phyloP scores from a whole-genome alignment of 2,113 vertebrate genomes.

The Mobula hypostoma region DNA sequence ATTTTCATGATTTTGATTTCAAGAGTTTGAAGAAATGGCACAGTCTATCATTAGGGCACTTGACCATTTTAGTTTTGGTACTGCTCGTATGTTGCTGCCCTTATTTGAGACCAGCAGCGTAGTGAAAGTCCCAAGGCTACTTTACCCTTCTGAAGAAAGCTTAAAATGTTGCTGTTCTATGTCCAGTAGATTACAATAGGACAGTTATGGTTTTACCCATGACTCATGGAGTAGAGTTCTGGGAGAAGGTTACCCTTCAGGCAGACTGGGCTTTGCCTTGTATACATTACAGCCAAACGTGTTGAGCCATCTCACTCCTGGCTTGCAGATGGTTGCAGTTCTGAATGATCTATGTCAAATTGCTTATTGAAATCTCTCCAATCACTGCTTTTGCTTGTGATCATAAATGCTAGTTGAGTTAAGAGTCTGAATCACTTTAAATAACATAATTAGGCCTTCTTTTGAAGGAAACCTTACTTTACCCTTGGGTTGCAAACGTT shows the following conservation, averaged over 20 bases:
- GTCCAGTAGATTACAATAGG: not conserved
- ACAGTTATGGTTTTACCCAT: not conserved
- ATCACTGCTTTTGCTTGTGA: not conserved
- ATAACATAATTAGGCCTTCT: too few species aligned
- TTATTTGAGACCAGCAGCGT: not conserved
- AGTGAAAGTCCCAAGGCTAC: not conserved
- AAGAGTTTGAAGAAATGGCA: not conserved
- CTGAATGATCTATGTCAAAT: not conserved
- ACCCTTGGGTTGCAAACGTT: not conserved
- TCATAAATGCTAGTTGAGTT: not conserved
- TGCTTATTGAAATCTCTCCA: not conserved
- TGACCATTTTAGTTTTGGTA: not conserved
- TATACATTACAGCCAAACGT: not conserved
- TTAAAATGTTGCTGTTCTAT: not conserved
- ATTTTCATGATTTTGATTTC: not conserved
- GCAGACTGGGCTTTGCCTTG: not conserved
- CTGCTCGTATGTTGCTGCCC: not conserved
- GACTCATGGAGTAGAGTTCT: not conserved
- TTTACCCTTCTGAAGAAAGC: not conserved
- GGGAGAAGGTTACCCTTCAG: not conserved
- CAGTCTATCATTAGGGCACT: not conserved
- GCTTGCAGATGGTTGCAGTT: not conserved
- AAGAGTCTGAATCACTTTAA: not conserved
- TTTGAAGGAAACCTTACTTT: too few species aligned
- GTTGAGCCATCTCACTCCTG: not conserved